A percentile compares a stretch with the other conserved stretches of the same genome.
Conservation (phyloP, 2,113 vertebrate genomes). For the Anolis sagrei region DNA sequence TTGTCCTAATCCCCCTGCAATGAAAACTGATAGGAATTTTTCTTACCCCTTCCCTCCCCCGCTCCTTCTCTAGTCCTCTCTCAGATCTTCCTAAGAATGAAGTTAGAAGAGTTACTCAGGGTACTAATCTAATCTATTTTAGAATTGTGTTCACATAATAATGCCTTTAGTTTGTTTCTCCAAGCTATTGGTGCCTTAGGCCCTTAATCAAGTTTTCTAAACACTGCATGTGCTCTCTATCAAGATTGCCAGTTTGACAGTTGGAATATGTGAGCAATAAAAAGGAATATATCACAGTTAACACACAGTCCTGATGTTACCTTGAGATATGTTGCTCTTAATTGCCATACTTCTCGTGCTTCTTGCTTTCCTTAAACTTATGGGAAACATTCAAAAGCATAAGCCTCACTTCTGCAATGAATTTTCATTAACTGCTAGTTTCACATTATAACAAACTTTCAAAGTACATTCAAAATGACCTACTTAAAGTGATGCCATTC, state of each 20-base stretch:
- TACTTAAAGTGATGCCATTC: neutral
- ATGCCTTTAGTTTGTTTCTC: no score
- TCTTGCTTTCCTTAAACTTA: neutral
- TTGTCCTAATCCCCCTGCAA: no score
- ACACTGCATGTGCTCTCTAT: no score
- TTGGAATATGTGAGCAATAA: slow-evolving; percentile 21
- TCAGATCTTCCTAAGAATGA: no score
- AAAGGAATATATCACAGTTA: slow-evolving; percentile 3
- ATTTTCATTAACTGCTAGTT: neutral
- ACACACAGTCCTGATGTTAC: neutral
- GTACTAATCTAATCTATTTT: no score
- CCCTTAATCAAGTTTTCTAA: no score
- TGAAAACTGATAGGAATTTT: no score
- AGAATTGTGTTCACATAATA: no score
- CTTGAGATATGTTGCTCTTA: neutral
- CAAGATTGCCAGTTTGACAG: slow-evolving; percentile 19
- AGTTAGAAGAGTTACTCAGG: no score
- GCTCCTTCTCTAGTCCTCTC: no score
- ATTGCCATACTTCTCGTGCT: neutral
- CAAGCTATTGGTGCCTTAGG: no score
- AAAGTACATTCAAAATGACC: neutral
- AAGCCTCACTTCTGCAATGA: slow-evolving; percentile 13
- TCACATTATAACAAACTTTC: neutral
- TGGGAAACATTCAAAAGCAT: slow-evolving; percentile 5
- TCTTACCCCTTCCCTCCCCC: no score